These are phyloP conservation scores for Apteryx mantelli DNA, from an alignment of 2,113 vertebrate genomes.

Conservation along the genomic window DNA sequence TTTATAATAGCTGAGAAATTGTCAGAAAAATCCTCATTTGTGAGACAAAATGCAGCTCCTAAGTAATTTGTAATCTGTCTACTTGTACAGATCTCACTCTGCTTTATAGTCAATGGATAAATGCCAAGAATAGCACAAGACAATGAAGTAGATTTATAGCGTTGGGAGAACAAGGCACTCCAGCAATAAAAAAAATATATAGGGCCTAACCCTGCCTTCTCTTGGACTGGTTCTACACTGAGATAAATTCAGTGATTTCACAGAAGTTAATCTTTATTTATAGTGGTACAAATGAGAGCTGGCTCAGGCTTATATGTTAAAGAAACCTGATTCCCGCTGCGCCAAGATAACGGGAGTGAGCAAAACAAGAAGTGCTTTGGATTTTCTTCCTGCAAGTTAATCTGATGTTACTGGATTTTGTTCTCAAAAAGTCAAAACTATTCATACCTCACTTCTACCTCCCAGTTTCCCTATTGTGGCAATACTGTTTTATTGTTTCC, in stretches of 20 bases:
- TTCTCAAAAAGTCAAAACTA: background rate
- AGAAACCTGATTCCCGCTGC: background rate
- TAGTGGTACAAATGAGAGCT: background rate
- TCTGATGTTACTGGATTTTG: background rate
- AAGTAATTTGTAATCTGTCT: conserved; percentile 3
- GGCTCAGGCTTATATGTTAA: background rate
- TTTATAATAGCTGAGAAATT: background rate
- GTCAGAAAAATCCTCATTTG: conserved; percentile 22
- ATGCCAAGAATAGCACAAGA: background rate
- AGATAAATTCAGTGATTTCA: conserved; percentile 44
- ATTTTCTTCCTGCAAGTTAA: background rate
- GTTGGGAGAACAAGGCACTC: background rate
- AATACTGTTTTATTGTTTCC: background rate
- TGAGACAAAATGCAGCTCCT: conserved; percentile 12
- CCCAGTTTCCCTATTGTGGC: background rate
- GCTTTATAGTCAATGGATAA: conserved; percentile 23
- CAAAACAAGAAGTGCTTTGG: background rate
- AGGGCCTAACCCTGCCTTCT: background rate
- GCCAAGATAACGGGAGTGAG: background rate
- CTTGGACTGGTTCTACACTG: conserved; percentile 10
- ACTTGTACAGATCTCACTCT: background rate
- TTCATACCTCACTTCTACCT: background rate
- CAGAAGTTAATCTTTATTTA: conserved; percentile 45
- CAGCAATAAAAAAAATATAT: conserved; percentile 32
- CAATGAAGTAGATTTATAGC: conserved; percentile 39